A percentile compares a stretch with the other conserved stretches of the same genome.
These are phyloP conservation scores for Merops nubicus DNA, from an alignment of 2,113 vertebrate species.

Conservation along the genomic window DNA sequence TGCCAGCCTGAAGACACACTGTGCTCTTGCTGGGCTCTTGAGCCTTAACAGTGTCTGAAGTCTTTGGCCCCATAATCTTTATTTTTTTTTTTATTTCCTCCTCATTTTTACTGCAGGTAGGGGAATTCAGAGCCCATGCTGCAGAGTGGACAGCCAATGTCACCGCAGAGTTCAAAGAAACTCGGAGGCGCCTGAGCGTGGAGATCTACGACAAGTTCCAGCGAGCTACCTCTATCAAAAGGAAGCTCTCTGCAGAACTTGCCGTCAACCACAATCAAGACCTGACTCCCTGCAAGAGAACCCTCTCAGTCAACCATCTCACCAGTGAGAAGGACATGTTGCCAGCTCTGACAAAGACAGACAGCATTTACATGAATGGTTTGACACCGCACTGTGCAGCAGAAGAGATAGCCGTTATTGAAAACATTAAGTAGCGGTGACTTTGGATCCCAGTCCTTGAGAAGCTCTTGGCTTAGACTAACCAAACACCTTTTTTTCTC, in stretches of 20 bases:
- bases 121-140: constrained; percentile 94
- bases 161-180: constrained; percentile 98
- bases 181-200: constrained; percentile 91
- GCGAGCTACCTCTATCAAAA: constrained; percentile 94
- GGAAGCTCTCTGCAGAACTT: constrained; percentile 94
- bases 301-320: constrained; percentile 90
- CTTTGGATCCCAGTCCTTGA: constrained; percentile 1
- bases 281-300: constrained; percentile 91
- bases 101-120: constrained; percentile 79
- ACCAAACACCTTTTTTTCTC: constrained; percentile 59
- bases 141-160: constrained; percentile 98
- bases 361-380: constrained; percentile 96
- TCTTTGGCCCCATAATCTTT: background rate
- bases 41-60: background rate
- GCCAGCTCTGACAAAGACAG: constrained; percentile 85
- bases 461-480: constrained; percentile 67
- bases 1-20: background rate
- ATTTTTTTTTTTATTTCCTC: background rate
- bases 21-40: background rate
- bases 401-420: constrained; percentile 88
- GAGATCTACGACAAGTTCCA: constrained; percentile 99
- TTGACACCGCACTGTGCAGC: constrained; percentile 90
- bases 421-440: constrained; percentile 86
- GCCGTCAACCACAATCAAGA: constrained; percentile 88
- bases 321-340: constrained; percentile 82